These are phyloP conservation scores for Craterocephalus amniculus DNA, from an alignment of 2,797 vertebrate species.

Conservation along the genomic window DNA sequence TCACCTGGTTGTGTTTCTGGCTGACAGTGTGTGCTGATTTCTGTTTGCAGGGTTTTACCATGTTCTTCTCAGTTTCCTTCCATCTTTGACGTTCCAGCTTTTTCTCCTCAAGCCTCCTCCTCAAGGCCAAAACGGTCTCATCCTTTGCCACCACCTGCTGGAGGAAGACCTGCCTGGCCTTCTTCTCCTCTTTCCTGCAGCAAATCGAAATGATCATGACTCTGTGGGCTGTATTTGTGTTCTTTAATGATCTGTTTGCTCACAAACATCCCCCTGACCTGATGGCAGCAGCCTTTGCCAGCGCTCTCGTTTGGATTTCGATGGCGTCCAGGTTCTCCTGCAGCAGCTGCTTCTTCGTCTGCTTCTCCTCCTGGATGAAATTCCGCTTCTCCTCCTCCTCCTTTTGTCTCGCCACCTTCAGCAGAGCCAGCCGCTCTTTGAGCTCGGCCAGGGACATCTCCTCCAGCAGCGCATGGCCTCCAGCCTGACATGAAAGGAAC, in stretches of 20 bases:
- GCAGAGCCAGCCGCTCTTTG: slow-evolving; percentile 84
- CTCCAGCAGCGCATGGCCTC: slow-evolving; percentile 86
- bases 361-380: slow-evolving; percentile 86
- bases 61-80: slow-evolving; percentile 68
- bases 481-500: slow-evolving; percentile 74
- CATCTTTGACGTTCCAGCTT: slow-evolving; percentile 74
- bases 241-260: not conserved
- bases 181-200: slow-evolving; percentile 84
- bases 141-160: slow-evolving; percentile 63
- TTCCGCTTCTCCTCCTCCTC: slow-evolving; percentile 84
- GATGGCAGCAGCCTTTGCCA: slow-evolving; percentile 77
- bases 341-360: slow-evolving; percentile 84
- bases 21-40: slow-evolving; percentile 15
- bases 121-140: slow-evolving; percentile 79
- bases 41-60: slow-evolving; percentile 51
- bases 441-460: slow-evolving; percentile 95
- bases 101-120: slow-evolving; percentile 83
- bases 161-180: slow-evolving; percentile 43
- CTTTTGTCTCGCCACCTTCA: slow-evolving; percentile 80
- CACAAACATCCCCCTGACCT: slow-evolving; percentile 78
- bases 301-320: slow-evolving; percentile 78
- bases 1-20: slow-evolving; percentile 55
- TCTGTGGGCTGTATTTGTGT: not conserved
- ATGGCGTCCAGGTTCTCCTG: slow-evolving; percentile 84
- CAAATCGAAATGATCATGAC: slow-evolving; percentile 11